Evolutionary conservation across 1,140 invertebrate species (phyloP), one percentile per base, ranked within the genome.

Genomic region (Anoplophora glabripennis): DNA sequence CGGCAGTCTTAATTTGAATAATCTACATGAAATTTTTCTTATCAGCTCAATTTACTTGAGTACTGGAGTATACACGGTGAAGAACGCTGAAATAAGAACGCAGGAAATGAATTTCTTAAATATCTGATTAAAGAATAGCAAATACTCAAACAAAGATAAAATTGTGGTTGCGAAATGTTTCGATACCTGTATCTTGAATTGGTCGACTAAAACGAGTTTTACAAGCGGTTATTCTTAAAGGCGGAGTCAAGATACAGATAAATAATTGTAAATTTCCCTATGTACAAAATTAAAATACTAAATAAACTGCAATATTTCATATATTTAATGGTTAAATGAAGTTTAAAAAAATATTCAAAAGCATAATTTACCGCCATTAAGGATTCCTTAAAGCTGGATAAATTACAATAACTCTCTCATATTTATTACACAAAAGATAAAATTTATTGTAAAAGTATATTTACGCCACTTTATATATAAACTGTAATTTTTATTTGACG

Each of bases 401-500:
- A 56, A 45, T 45, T 56, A 44, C 46, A 41, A 46, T 56, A 56
- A 56, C 46, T 56, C 46, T 21, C 21, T 33, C n/a, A 56, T 45
- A 58, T 58, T n/a, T 58, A 58, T 44, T 28, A 35, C 44, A 58
- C 48, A 58, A 48, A 52, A 51, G 36, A 58, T 58, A 58, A 58
- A 58, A 58, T 58, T 51, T 52, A 38, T 51, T 41, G 42, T 51
- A 58, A 57, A 58, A 44, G 56, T 58, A 51, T 58, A 52, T 58
- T 58, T 58, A 58, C 47, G 48, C 47, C 56, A 52, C 51, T 52
- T 42, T 21, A 51, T 58, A 58, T 42, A 21, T 42, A 49, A 42
- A 46, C 49, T 49, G 55, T 57, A 57, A 57, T 57, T 57, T 57
- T 47, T 28, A 28, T 28, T 28, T 28, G 21, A 28, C 21, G 21